Evolutionary conservation across 2,797 vertebrate genomes (phyloP), one percentile per base, ranked within the genome.

Genomic region (Crocidura indochinensis): DNA sequence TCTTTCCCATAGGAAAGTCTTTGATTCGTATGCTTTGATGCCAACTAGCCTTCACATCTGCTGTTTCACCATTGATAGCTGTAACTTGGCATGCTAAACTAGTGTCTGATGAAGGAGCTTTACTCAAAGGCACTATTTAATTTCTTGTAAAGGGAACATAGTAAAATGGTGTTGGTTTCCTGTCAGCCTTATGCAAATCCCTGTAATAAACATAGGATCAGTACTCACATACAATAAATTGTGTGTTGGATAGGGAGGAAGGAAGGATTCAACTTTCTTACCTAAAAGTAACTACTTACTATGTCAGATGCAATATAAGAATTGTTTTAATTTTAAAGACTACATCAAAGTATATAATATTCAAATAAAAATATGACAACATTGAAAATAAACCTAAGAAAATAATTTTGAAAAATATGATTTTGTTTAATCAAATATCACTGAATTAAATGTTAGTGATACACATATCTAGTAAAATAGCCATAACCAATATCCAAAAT

Each of bases 31-130:
- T 93, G 97, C 95, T 95, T 95, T 94, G 95, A 97, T 96, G 97
- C 96, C 97, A 98, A 82, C 95, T 97, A 97, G 96, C 95, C 96
- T 97, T 97, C 97, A 96, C 97, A 98, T 98, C 97, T 98, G 97
- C 96, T 96, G 87, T 96, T 97, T 97, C 90, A 72, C 97, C 96
- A 97, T 87, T 97, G 97, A 97, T 97, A 87, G 84, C 96, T 94
- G 94, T 73, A 96, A 96, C 92, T 97, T 97, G 96, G 97, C 97
- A 97, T 92, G 96, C 96, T 87, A 93, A 95, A 84, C 87, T 92
- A 91, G 94, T 84, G 87, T 93, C 96, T 96, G 96, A 97, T 96
- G 96, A 97, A 93, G 91, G 93, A 95, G 94, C 94, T 97, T 95
- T 90, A 96, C 96, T 97, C 96, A 97, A 97, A 95, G 97, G 95